A percentile compares a stretch with the other conserved stretches of the same genome.
Conservation (phyloP, 2,797 vertebrate genomes). For the Chromis chromis region DNA sequence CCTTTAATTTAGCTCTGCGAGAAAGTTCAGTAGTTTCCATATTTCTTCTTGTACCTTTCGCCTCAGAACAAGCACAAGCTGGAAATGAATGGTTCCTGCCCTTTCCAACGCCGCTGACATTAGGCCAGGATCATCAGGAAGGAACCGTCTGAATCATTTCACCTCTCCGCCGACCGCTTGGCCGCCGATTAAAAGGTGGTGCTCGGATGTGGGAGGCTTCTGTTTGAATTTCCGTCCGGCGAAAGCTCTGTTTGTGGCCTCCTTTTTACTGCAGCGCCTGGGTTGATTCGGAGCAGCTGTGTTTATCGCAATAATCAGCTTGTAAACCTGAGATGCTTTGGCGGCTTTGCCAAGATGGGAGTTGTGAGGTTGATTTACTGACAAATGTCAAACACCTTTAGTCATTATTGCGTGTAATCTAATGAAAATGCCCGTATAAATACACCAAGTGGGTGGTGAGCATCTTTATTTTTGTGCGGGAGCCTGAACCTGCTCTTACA, state of each 20-base stretch:
- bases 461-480: not conserved
- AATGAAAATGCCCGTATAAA: slow-evolving; percentile 25
- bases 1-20: too few relatives aligned
- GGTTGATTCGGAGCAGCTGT: slow-evolving; percentile 59
- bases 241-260: not conserved
- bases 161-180: slow-evolving; percentile 10
- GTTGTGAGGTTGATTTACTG: slow-evolving; percentile 44
- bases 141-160: slow-evolving; percentile 3
- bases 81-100: too few relatives aligned
- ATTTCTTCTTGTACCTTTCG: slow-evolving; percentile 20
- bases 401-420: slow-evolving; percentile 21
- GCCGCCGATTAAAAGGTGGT: slow-evolving; percentile 29
- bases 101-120: slow-evolving; percentile 23
- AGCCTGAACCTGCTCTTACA: not conserved
- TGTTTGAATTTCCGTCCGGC: not conserved
- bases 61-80: slow-evolving; percentile 48
- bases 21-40: not conserved
- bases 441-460: not conserved
- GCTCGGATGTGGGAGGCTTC: slow-evolving; percentile 21
- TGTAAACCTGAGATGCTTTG: slow-evolving; percentile 46
- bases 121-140: not conserved
- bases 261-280: slow-evolving; percentile 34
- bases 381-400: slow-evolving; percentile 30
- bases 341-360: slow-evolving; percentile 31
- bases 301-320: slow-evolving; percentile 52